Evolutionary conservation across 37 sponge, comb jelly and placozoan genomes (phyloP).

Genomic region (Chondrosia reniformis): DNA sequence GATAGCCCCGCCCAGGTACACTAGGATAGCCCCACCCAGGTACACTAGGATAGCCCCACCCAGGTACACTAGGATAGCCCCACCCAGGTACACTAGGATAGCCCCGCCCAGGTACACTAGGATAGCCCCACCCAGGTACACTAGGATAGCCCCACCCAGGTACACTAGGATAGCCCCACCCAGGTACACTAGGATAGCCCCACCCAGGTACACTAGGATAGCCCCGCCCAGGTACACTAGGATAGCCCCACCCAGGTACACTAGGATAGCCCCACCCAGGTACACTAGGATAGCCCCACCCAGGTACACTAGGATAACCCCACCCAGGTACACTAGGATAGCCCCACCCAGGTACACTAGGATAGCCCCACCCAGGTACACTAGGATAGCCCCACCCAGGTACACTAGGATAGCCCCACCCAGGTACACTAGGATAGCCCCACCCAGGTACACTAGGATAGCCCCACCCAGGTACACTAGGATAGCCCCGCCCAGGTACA

Average conservation of each 20-base stretch:
- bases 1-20: slow-evolving; percentile 83
- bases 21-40: slow-evolving; percentile 25
- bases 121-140: no score
- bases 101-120: slow-evolving; percentile 83
- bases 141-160: slow-evolving; percentile 80
- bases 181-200: slow-evolving; percentile 82
- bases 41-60: slow-evolving; percentile 82
- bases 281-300: slow-evolving; percentile 82
- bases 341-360: slow-evolving; percentile 84
- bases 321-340: no score
- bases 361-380: no score
- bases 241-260: slow-evolving; percentile 84
- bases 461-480: no score
- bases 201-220: slow-evolving; percentile 67
- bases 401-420: slow-evolving; percentile 54
- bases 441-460: slow-evolving; percentile 67
- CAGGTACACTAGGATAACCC: slow-evolving; percentile 57
- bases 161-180: slow-evolving; percentile 54
- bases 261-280: slow-evolving; percentile 25
- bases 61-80: slow-evolving; percentile 58
- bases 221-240: no score
- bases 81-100: no score
- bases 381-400: slow-evolving; percentile 80
- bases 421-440: slow-evolving; percentile 82
- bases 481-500: slow-evolving; percentile 83